Evolutionary conservation across 2,888 invertebrate species (phyloP), one percentile per base, ranked within the genome.

Genomic region (Acleris emargana): DNA sequence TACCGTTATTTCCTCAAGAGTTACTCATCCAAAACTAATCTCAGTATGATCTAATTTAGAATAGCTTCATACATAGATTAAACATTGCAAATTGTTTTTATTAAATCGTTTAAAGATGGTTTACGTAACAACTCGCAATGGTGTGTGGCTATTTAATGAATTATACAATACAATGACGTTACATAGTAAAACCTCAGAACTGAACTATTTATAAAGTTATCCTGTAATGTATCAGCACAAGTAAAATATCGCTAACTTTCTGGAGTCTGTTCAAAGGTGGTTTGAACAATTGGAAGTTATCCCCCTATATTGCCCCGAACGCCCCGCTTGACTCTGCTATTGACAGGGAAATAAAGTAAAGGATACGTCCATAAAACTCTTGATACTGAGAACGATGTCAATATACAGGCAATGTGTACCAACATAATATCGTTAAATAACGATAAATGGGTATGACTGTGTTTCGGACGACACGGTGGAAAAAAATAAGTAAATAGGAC

Each of bases 231-330:
- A 43, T 25, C 4, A 17, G 7, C 45, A 13, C 5, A 38, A 38
- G 45, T 42, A 53, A 52, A 55, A 50, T 50, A 53, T 51, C 25
- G 42, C 52, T 20, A 63, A 69, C 63, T 58, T 51, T 53, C 58
- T 49, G 59, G 64, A 70, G 69, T 58, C 51, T 71, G 59, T 67
- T 69, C 52, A 62, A 71, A 67, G 67, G 67, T 68, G 68, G 73
- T 71, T 70, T 68, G 53, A 64, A 61, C 61, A 70, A 73, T 68
- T 67, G 66, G 68, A 70, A 68, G 67, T 73, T 70, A 72, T 72
- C 69, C 64, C 59, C 57, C 32, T 9, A 32, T 32, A 32, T 32
- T 32, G 55, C 53, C 53, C 6, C 55, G 13, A 63, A 52, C 60
- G 58, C 49, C 68, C 67, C 67, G 60, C 20, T 66, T 25, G 49